These are phyloP conservation scores for Geococcyx californianus DNA, from an alignment of 2,113 vertebrate species.

Conservation along the genomic window DNA sequence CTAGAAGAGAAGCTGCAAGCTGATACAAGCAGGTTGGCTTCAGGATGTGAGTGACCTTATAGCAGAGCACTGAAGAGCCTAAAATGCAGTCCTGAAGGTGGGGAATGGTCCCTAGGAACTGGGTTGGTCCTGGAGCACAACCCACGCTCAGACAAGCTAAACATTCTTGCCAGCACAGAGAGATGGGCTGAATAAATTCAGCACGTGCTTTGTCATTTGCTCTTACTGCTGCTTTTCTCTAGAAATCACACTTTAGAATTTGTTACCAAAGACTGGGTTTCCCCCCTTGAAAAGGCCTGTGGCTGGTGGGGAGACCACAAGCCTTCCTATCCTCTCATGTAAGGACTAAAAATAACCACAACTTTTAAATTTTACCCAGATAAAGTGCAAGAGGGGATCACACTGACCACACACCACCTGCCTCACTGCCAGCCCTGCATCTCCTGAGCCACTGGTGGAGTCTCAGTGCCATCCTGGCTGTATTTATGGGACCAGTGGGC, in stretches of 20 bases:
- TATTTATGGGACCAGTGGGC: fast-evolving
- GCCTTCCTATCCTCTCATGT: background rate
- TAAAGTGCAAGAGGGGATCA: background rate
- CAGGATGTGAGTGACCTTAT: background rate
- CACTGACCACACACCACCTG: background rate
- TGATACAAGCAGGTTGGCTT: background rate
- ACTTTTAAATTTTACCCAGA: background rate
- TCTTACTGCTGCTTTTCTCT: background rate
- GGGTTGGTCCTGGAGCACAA: background rate
- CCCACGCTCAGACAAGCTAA: background rate
- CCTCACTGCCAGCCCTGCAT: background rate
- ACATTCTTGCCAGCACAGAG: background rate
- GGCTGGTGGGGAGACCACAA: fast-evolving
- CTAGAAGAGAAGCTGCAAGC: background rate
- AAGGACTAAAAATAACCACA: background rate
- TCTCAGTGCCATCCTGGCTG: fast-evolving
- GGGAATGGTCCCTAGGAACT: background rate
- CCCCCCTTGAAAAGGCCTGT: background rate
- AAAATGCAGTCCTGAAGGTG: background rate
- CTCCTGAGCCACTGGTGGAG: fast-evolving
- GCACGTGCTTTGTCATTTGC: background rate
- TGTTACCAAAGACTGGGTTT: background rate
- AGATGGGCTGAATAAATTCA: background rate
- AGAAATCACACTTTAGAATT: background rate
- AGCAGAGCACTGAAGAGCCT: background rate